These are phyloP conservation scores for Drosophila buzzatii DNA, from an alignment of 2,888 invertebrate species.

Conservation along the genomic window DNA sequence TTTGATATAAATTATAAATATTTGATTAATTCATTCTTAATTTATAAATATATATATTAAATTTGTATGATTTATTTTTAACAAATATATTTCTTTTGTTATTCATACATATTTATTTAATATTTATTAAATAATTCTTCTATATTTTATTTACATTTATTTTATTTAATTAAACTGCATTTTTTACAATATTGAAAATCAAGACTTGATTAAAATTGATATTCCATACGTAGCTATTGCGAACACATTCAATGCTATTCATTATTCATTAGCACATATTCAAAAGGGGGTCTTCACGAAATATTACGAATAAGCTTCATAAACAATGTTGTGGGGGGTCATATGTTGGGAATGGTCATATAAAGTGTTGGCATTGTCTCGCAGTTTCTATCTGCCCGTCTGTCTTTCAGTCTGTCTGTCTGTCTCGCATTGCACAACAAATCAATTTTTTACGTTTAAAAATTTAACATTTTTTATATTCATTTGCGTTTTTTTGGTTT, in stretches of 20 bases:
- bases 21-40: too few relatives aligned
- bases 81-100: too few relatives aligned
- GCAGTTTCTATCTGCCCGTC: slow-evolving; percentile 2
- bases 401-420: too few relatives aligned
- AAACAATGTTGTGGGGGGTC: slow-evolving; percentile 10
- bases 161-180: too few relatives aligned
- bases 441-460: slow-evolving; percentile 58
- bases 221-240: slow-evolving; percentile 8
- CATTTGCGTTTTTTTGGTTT: slow-evolving; percentile 22
- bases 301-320: slow-evolving; percentile 24
- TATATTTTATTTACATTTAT: too few relatives aligned
- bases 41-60: too few relatives aligned
- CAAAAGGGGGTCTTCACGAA: slow-evolving; percentile 27
- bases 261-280: slow-evolving; percentile 24
- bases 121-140: too few relatives aligned
- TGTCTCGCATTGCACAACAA: slow-evolving; percentile 55
- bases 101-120: too few relatives aligned
- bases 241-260: slow-evolving; percentile 14
- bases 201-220: not conserved
- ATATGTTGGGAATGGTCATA: slow-evolving; percentile 9
- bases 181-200: not conserved
- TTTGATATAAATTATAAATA: too few relatives aligned
- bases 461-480: slow-evolving; percentile 40
- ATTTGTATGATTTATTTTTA: too few relatives aligned
- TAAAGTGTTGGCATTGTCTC: slow-evolving; percentile 39